Conservation (phyloP, 2,888 invertebrate genomes). For the Galerucella calmariensis region DNA sequence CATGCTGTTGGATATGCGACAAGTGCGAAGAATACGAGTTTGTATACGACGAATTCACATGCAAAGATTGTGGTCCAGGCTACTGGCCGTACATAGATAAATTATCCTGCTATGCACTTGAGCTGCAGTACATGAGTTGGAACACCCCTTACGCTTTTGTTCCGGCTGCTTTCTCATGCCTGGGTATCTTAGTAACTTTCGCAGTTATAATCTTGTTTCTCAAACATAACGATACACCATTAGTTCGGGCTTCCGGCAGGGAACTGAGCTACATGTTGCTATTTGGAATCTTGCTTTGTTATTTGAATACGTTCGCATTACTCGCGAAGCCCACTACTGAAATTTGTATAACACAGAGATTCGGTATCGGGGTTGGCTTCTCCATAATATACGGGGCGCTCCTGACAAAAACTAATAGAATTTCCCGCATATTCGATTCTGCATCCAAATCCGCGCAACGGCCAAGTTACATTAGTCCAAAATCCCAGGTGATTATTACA, state of each 20-base stretch:
- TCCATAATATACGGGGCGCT: constrained; percentile 74
- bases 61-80: constrained; percentile 73
- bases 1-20: constrained; percentile 84
- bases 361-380: constrained; percentile 75
- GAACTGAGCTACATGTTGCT: constrained; percentile 74
- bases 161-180: constrained; percentile 71
- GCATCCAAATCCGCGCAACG: constrained; percentile 72
- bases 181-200: constrained; percentile 72
- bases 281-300: constrained; percentile 72
- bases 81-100: constrained; percentile 73
- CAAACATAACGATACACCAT: constrained; percentile 73
- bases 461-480: constrained; percentile 74
- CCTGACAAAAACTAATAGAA: constrained; percentile 75
- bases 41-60: constrained; percentile 74
- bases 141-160: constrained; percentile 73
- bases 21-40: constrained; percentile 77
- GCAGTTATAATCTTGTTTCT: constrained; percentile 73
- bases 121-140: constrained; percentile 74
- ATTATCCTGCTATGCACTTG: constrained; percentile 72
- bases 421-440: constrained; percentile 73
- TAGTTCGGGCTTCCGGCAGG: constrained; percentile 72
- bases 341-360: constrained; percentile 72
- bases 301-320: constrained; percentile 72
- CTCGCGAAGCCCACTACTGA: constrained; percentile 69
- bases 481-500: constrained; percentile 71